Conservation (phyloP, 2,797 vertebrate species). For the Crocodylus rhombifer region DNA sequence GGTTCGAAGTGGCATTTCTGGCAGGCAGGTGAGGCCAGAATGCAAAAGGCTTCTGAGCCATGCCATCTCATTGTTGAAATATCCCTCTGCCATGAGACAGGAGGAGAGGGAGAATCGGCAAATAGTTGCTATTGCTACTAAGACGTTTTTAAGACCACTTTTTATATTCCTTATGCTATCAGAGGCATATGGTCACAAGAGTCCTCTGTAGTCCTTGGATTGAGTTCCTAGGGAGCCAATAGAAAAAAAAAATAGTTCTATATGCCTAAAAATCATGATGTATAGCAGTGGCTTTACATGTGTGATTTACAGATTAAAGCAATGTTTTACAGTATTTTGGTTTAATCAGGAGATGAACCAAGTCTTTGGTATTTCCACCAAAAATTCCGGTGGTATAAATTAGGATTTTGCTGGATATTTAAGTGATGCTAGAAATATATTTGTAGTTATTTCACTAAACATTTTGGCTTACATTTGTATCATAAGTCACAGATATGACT, state of each 20-base stretch:
- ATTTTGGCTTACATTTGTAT: background rate
- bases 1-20: background rate
- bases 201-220: fast-evolving
- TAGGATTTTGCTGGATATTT: background rate
- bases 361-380: background rate
- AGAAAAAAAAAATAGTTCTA: fast-evolving
- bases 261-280: fast-evolving
- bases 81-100: no score
- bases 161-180: fast-evolving
- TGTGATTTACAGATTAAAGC: background rate
- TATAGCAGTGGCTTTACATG: background rate
- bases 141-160: background rate
- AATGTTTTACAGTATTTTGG: background rate
- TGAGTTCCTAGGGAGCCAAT: fast-evolving
- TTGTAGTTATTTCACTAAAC: background rate
- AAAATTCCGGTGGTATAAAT: fast-evolving
- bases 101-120: background rate
- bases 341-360: fast-evolving
- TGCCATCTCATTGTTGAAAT: background rate
- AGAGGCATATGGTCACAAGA: fast-evolving
- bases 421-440: fast-evolving
- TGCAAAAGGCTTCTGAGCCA: background rate
- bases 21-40: background rate
- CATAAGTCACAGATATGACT: fast-evolving
- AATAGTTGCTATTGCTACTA: background rate